These are phyloP conservation scores for Coecobrya sp. DNA, from an alignment of 2,888 invertebrate species.

Conservation along the genomic window DNA sequence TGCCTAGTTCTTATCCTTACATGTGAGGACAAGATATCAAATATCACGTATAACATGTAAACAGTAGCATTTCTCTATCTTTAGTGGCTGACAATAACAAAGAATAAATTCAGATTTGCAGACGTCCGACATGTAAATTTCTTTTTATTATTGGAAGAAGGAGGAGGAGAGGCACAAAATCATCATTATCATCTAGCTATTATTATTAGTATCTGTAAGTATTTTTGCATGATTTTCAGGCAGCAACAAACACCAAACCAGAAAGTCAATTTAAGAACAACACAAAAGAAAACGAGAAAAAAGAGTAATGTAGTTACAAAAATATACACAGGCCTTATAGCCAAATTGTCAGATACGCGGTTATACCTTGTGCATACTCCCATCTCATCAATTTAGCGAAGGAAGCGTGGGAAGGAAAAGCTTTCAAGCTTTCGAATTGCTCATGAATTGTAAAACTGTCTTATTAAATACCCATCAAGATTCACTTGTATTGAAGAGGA, in stretches of 20 bases:
- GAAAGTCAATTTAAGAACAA: background rate
- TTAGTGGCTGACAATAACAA: constrained; percentile 5
- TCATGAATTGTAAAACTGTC: constrained; percentile 78
- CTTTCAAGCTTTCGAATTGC: constrained; percentile 63
- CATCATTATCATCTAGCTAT: background rate
- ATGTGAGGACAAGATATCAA: background rate
- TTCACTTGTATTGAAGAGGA: constrained; percentile 72
- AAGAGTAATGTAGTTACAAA: constrained; percentile 38
- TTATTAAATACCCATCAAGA: constrained; percentile 81
- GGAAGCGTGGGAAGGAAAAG: constrained; percentile 80
- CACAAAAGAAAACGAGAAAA: background rate
- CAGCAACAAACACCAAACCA: constrained; percentile 10
- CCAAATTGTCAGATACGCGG: background rate
- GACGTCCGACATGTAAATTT: constrained; percentile 1
- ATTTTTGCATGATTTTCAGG: background rate
- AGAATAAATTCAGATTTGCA: constrained; percentile 54
- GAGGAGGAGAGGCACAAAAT: constrained; percentile 26
- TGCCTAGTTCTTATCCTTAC: background rate
- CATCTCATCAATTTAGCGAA: constrained; percentile 58
- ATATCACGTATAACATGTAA: background rate
- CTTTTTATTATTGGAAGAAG: background rate
- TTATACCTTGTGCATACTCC: constrained; percentile 12
- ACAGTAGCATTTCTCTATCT: constrained; percentile 44
- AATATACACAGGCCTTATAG: background rate
- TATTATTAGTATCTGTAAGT: constrained; percentile 16